Conservation (phyloP, 2,113 vertebrate species). For the Chloropsis hardwickii region DNA sequence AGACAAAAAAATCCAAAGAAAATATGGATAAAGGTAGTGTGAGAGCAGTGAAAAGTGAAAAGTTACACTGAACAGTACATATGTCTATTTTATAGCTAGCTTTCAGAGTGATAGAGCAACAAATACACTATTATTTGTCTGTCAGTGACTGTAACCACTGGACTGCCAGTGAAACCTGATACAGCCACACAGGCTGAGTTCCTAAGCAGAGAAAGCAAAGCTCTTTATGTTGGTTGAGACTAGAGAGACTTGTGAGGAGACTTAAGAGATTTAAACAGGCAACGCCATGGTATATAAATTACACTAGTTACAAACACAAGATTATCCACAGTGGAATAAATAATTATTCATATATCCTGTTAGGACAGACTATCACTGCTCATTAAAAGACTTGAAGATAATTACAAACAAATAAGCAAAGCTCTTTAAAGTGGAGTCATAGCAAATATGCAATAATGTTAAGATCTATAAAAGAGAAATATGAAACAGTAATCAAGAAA, state of each 20-base stretch:
- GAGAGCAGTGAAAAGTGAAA: neutral
- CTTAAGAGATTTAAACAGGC: constrained; percentile 44
- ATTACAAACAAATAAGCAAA: constrained; percentile 11
- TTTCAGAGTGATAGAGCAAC: neutral
- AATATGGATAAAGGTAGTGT: neutral
- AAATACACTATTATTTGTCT: neutral
- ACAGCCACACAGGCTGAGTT: neutral
- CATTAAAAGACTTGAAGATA: neutral
- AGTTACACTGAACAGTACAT: neutral
- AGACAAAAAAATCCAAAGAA: neutral
- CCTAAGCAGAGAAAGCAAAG: neutral
- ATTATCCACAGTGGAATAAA: constrained; percentile 49
- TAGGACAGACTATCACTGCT: constrained; percentile 32
- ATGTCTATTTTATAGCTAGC: neutral
- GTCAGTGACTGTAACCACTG: neutral
- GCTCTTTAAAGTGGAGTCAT: neutral
- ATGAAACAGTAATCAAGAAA: neutral
- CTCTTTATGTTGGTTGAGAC: neutral
- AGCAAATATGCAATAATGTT: neutral
- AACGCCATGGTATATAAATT: constrained; percentile 21
- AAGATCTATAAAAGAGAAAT: neutral
- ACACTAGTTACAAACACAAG: constrained; percentile 37
- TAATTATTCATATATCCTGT: constrained; percentile 58
- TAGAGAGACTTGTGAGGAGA: constrained; percentile 12
- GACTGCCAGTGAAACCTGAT: neutral